Evolutionary conservation across 2,113 vertebrate genomes (phyloP).

Genomic region (Muntiacus reevesi): DNA sequence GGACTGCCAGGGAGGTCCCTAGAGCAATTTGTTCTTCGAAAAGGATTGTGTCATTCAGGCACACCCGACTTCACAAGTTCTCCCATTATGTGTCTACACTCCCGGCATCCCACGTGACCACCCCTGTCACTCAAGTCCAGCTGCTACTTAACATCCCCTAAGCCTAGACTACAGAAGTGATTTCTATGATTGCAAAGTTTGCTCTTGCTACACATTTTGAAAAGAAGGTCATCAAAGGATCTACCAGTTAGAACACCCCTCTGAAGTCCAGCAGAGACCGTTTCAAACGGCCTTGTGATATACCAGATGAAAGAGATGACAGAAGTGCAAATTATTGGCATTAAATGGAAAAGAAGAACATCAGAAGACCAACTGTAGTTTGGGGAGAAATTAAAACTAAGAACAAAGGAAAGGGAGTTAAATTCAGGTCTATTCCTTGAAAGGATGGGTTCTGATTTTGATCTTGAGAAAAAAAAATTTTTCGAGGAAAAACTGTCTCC

Average conservation of each 20-base stretch:
- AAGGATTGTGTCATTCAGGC: not conserved
- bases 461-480: slow-evolving; percentile 22
- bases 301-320: slow-evolving; percentile 35
- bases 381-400: slow-evolving; percentile 39
- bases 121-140: not conserved
- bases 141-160: not conserved
- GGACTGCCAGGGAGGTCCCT: not conserved
- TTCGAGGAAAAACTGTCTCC: slow-evolving; percentile 43
- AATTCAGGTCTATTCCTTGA: slow-evolving; percentile 46
- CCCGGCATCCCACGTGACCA: fast-evolving
- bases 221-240: slow-evolving; percentile 46
- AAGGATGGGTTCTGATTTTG: slow-evolving; percentile 47
- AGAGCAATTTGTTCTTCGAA: not conserved
- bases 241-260: not conserved
- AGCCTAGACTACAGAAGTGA: not conserved
- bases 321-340: slow-evolving; percentile 51
- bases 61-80: not conserved
- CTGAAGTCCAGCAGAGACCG: slow-evolving; percentile 46
- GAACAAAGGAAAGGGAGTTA: slow-evolving; percentile 62
- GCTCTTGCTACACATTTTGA: not conserved
- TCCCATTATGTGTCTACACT: fast-evolving
- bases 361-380: slow-evolving; percentile 4
- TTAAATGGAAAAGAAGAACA: slow-evolving; percentile 17
- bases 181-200: not conserved
- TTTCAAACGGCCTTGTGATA: slow-evolving; percentile 9